Conservation (phyloP, 2,888 invertebrate species). For the Creontiades dilutus region DNA sequence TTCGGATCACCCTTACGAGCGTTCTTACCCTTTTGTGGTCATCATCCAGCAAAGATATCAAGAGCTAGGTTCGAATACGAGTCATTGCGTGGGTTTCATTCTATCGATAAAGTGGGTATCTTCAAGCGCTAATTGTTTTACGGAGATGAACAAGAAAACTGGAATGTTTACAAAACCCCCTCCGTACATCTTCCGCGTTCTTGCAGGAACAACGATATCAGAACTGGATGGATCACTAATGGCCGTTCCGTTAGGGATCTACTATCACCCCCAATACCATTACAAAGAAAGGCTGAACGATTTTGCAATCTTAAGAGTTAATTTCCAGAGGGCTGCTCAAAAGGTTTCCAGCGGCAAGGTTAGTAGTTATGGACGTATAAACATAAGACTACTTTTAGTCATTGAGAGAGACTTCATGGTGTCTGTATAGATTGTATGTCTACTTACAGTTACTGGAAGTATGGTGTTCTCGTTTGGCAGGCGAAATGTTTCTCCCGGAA, state of each 20-base stretch:
- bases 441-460: too few species aligned
- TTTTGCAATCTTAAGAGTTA: background rate
- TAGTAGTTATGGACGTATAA: background rate
- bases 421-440: too few species aligned
- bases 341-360: background rate
- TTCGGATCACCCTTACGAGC: background rate
- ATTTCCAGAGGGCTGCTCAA: background rate
- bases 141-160: background rate
- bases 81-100: background rate
- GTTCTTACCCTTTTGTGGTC: background rate
- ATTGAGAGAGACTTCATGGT: too few species aligned
- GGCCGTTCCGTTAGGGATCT: background rate
- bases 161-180: background rate
- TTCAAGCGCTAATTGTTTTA: background rate
- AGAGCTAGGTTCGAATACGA: background rate
- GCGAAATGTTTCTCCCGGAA: too few species aligned
- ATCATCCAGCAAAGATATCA: background rate
- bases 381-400: too few species aligned
- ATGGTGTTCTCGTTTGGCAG: too few species aligned
- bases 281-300: background rate
- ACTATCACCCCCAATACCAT: background rate
- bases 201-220: background rate
- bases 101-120: conserved; percentile 9
- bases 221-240: background rate
- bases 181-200: background rate